phyloP scores from a whole-genome alignment of 1,140 invertebrate genomes.

The Drosophila sulfurigaster region DNA sequence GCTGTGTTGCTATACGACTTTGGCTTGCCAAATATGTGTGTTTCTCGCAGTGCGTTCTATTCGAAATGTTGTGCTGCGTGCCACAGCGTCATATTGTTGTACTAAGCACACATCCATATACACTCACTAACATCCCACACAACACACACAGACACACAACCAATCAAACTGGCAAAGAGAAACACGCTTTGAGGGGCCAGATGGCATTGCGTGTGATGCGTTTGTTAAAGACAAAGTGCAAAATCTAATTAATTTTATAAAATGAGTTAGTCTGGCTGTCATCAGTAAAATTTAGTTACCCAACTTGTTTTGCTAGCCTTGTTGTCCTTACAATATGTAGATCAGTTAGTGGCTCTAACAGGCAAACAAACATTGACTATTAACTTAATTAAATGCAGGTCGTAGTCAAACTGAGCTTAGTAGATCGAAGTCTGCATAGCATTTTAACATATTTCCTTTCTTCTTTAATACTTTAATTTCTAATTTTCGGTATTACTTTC shows the following conservation, averaged over 20 bases:
- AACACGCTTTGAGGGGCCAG: not conserved
- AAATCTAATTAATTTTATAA: constrained; percentile 77
- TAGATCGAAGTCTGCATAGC: too few species aligned
- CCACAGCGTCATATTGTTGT: constrained; percentile 48
- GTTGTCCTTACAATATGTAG: constrained; percentile 40
- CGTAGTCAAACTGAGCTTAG: not conserved
- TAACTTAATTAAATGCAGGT: constrained; percentile 2
- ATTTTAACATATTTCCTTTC: too few species aligned
- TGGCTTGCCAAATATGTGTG: constrained; percentile 19
- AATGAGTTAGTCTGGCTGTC: constrained; percentile 73
- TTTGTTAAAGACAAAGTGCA: constrained; percentile 45
- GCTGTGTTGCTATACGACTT: constrained; percentile 17
- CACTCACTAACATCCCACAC: not conserved
- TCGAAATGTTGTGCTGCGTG: constrained; percentile 54
- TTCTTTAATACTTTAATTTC: not conserved
- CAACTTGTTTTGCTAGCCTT: constrained; percentile 59
- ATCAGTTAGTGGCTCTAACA: constrained; percentile 32
- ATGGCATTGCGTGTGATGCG: constrained; percentile 14
- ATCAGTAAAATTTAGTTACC: constrained; percentile 55
- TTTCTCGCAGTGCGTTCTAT: constrained; percentile 45
- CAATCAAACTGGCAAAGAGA: not conserved
- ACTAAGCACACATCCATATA: not conserved
- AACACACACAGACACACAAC: constrained; percentile 13
- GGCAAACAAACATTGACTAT: not conserved
- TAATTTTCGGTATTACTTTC: not conserved